phyloP scores from a whole-genome alignment of 2,113 vertebrate genomes.

The Sebastes schlegelii region DNA sequence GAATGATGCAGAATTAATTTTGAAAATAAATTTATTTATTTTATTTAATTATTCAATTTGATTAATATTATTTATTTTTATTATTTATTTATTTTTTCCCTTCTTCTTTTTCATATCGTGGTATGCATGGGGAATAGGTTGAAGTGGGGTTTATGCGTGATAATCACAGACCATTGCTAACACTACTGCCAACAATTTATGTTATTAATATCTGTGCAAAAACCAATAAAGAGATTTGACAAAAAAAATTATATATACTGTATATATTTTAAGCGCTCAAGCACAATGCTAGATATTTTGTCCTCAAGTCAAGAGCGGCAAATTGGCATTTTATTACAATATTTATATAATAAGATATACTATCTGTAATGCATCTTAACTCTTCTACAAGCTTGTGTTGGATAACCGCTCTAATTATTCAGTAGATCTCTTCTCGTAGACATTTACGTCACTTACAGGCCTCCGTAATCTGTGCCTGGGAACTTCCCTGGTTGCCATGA shows the following conservation, averaged over 20 bases:
- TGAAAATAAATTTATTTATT: background rate
- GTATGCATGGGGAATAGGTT: too few species aligned
- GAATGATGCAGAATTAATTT: background rate
- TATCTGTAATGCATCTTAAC: background rate
- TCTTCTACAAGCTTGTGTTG: background rate
- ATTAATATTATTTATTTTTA: too few species aligned
- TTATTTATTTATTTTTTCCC: too few species aligned
- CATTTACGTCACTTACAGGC: conserved; percentile 12
- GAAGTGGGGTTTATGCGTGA: too few species aligned
- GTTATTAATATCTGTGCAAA: too few species aligned
- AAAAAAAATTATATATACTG: too few species aligned
- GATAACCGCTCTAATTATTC: background rate
- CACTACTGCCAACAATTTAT: too few species aligned
- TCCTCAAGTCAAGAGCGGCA: background rate
- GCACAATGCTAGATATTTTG: background rate
- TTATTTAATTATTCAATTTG: too few species aligned
- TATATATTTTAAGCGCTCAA: too few species aligned
- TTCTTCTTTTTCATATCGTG: too few species aligned
- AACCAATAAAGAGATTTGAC: too few species aligned
- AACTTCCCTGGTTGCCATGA: conserved; percentile 14
- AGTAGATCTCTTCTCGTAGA: conserved; percentile 3
- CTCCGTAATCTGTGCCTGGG: conserved; percentile 26
- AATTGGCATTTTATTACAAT: background rate
- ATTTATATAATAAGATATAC: background rate
- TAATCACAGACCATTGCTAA: too few species aligned